Evolutionary conservation across 2,797 vertebrate genomes (phyloP), one percentile per base, ranked within the genome.

Genomic region (Enteromius unitaeniatus): DNA sequence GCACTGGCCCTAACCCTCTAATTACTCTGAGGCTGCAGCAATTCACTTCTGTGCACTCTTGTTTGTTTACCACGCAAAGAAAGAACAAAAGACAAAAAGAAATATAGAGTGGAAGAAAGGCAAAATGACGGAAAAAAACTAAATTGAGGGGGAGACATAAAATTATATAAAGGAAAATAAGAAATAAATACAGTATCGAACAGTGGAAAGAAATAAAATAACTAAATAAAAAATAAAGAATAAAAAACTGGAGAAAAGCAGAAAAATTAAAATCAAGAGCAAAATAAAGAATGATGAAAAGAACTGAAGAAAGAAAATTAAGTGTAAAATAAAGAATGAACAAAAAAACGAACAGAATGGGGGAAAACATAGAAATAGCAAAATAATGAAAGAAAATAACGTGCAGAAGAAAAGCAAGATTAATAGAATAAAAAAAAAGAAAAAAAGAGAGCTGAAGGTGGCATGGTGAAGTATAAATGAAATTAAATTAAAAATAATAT

Each of bases 1-100:
- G 90, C 90, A 85, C 91, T 89, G 79, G 70, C 81, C 86, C 84
- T 90, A 92, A 94, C 91, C 93, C 82, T 14, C 88, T 94, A 94
- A 95, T 95, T 93, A 94, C 91, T 92, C 88, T 80, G 86, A 89
- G 84, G 87, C 91, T 88, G 85, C 78, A 89, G 86, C 86, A 91
- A 85, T 91, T 85, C 88, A 47, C 23, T 87, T 86, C 77, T 81
- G 87, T 82, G 55, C 82, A 75, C 67, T 67, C 65, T 42, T 73
- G 45, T 77, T 85, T 87, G 84, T 86, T 82, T 84, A 86, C 82
- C n/a, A 45, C 11, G 4, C 10, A 14, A 65, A 64, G 13, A 78
- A n/a, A 47, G 40, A 60, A 62, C 8, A 37, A 65, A 74, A 11
- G 40, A 49, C 6, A 53, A 42, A 42, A 42, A 42, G 17, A 49